Base-by-base conservation (phyloP, 2,888 invertebrate species). In the Athetis lepigone region DNA sequence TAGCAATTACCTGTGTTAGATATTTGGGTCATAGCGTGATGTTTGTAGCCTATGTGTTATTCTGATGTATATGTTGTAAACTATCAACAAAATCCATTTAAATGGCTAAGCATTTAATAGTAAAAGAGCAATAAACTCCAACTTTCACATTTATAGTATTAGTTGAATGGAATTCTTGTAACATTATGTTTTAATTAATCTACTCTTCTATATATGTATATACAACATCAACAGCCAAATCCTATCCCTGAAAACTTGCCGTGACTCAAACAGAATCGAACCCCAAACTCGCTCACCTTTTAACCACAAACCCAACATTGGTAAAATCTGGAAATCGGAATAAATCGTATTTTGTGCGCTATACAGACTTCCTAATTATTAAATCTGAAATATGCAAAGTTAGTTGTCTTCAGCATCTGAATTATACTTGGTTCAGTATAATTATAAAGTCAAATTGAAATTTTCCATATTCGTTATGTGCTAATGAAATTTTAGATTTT, bases 381-480 rank as follows among this genome's bases (percentile, higher is more conserved):
- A 91, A 90, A 88, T 90, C 83, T 83, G 89, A 86, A 92, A 90
- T 93, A 93, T 93, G 93, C 93, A 92, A 93, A 93, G 87, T 91
- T 88, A 87, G 89, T 90, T 90, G 90, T 92, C 90, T 91, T 67
- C 54, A 39, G 65, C 58, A 42, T 16, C 23, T 50, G 49, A 57
- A 85, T 87, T 82, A 80, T 75, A 82, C 79, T 79, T 72, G 77
- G 80, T 79, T 74, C 79, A 74, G 73, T 77, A 79, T 81, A 90
- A 93, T 93, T 93, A 92, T 88, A 93, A 93, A 88, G 93, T 93
- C 89, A 93, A 90, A 93, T 92, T 90, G 85, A 69, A 84, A 80
- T 89, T 89, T 88, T 91, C 87, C 87, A 88, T 88, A 88, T 87
- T 89, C 85, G 75, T 84, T 80, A 77, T 76, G 70, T 78, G 78